Base-by-base conservation (phyloP, 2,113 vertebrate genomes). In the Crotalus horridus region DNA sequence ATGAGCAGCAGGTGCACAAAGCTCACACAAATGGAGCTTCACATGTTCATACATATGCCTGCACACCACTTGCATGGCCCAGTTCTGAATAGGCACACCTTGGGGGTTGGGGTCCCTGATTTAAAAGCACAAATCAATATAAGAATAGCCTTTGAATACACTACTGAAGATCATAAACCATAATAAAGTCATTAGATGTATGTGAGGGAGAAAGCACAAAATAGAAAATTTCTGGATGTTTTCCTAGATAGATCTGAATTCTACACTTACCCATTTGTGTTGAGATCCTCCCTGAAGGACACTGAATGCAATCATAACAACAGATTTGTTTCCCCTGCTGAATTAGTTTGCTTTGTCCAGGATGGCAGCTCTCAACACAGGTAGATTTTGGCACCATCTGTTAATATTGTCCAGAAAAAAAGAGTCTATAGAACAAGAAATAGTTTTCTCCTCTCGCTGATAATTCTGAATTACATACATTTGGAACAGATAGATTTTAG, bases 331-430 rank as follows among this genome's bases (percentile, higher is more conserved):
- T 53, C 85, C 81, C 91, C 55, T 23, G 43, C 56, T 87, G 55
- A n/a, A 64, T 21, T 8, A 53, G 33, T 46, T 33, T 91, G 91
- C 56, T 61, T 0, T 87, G 29, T 53, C 91, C 91, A 24, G 85
- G 91, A 4, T 61, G 46, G 56, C 91, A 91, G 39, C 56, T 87
- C 56, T 91, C 56, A 13, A 91, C 91, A 87, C 91, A 91, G 2
- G 43, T 61, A 6, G 91, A 87, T 29, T 24, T 51, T 24, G 85
- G 85, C 46, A 51, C 46, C 24, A 15, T n/a, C 85, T 87, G 12
- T 26, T 51, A 54, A 54, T 54, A 87, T 53, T n/a, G 5, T n/a
- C 43, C 24, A 53, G 1, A 54, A 51, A 15, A n/a, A 54, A 54
- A 21, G 12, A 69, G 26, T 15, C 17, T 54, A 1, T 88, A 29